These are phyloP conservation scores for Silurus asotus DNA, from an alignment of 2,113 vertebrate species.

Conservation along the genomic window DNA sequence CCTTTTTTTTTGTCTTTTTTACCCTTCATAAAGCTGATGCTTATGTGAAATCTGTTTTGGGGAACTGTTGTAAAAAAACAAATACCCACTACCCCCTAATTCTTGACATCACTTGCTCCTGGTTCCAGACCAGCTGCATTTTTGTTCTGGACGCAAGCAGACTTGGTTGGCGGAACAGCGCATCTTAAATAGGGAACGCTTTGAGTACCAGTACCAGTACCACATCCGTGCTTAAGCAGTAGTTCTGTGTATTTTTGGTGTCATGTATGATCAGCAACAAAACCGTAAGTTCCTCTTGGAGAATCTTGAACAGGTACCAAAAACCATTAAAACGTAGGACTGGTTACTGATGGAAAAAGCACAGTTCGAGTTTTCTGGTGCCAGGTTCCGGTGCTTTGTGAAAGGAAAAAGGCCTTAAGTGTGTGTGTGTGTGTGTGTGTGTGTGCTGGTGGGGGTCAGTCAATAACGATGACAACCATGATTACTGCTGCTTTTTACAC, in stretches of 20 bases:
- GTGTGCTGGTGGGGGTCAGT: constrained; percentile 49
- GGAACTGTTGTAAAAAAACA: not conserved
- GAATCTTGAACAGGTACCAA: not conserved
- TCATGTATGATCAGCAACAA: not conserved
- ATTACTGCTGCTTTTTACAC: constrained; percentile 54
- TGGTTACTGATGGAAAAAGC: constrained; percentile 8
- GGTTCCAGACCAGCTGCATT: not conserved
- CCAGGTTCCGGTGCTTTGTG: constrained; percentile 7
- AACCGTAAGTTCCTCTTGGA: not conserved
- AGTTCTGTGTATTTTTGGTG: not conserved
- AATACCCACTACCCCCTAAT: not conserved
- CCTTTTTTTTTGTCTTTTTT: not conserved
- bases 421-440: constrained; percentile 42
- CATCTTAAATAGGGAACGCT: not conserved
- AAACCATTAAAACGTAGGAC: not conserved
- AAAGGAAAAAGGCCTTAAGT: not conserved
- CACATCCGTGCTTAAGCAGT: not conserved
- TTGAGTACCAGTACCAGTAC: not conserved
- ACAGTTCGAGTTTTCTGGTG: not conserved
- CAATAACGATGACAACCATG: constrained; percentile 54
- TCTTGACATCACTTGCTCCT: not conserved
- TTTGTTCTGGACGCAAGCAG: not conserved
- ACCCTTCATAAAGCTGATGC: not conserved
- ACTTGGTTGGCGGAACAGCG: not conserved
- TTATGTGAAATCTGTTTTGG: no score